These are phyloP conservation scores for Physella acuta DNA, from an alignment of 1,140 invertebrate species.

Conservation along the genomic window DNA sequence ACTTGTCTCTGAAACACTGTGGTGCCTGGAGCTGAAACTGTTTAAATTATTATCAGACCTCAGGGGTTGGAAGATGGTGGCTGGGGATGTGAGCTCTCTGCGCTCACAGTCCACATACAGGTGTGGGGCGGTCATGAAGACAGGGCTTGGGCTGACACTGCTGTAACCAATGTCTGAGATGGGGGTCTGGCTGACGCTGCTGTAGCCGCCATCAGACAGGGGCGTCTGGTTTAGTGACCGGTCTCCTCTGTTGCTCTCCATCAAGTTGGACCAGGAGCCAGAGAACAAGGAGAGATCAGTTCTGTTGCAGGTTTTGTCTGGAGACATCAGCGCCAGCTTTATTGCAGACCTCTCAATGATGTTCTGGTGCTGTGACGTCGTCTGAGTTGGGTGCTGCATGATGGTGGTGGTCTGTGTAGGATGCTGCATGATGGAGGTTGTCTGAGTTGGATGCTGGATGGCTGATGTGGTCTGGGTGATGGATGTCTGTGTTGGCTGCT, in stretches of 20 bases:
- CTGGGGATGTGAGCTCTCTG: conserved; percentile 20
- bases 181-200: conserved; percentile 32
- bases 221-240: conserved; percentile 32
- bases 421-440: not conserved
- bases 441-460: not conserved
- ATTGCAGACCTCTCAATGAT: no score
- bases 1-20: conserved; percentile 9
- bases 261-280: no score
- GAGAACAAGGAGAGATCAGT: no score
- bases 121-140: conserved; percentile 27
- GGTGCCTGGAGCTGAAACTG: conserved; percentile 31
- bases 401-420: no score
- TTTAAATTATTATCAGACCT: no score
- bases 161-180: conserved; percentile 38
- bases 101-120: conserved; percentile 9
- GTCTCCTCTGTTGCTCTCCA: not conserved
- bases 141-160: conserved; percentile 37
- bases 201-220: conserved; percentile 23
- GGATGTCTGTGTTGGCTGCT: not conserved
- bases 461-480: not conserved
- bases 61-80: conserved; percentile 23
- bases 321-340: no score
- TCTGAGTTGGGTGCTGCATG: no score
- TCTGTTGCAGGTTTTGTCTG: no score
- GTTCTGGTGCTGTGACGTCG: no score